Conservation (phyloP, 2,797 vertebrate species). For the Borostomias antarcticus region DNA sequence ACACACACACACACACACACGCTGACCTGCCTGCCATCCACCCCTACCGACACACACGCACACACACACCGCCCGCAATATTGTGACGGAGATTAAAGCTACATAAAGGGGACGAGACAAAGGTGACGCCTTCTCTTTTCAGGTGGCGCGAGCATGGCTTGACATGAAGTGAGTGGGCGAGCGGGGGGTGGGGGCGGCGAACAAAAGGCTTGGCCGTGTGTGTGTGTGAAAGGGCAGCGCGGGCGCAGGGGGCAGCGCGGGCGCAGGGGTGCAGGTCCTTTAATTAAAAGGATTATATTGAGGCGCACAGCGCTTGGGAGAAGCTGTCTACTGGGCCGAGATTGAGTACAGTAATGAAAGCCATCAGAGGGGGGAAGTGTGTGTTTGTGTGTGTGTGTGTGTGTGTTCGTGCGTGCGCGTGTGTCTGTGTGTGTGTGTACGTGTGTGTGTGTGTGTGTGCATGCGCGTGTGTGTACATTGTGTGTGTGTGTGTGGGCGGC, state of each 20-base stretch:
- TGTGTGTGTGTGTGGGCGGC: neutral
- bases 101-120: conserved; percentile 79
- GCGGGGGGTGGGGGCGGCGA: conserved; percentile 71
- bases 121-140: conserved; percentile 80
- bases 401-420: neutral
- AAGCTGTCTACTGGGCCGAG: conserved; percentile 76
- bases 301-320: conserved; percentile 75
- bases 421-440: neutral
- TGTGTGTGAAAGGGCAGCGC: conserved; percentile 70
- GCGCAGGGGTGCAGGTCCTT: conserved; percentile 70
- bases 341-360: conserved; percentile 84
- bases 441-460: neutral
- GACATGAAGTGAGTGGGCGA: conserved; percentile 79
- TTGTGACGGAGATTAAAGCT: conserved; percentile 78
- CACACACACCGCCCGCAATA: conserved; percentile 66
- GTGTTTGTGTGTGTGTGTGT: conserved; percentile 27
- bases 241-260: conserved; percentile 58
- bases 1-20: conserved; percentile 41
- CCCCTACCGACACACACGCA: conserved; percentile 28
- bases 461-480: neutral
- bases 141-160: conserved; percentile 79
- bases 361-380: conserved; percentile 57
- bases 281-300: conserved; percentile 88
- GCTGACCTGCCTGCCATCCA: conserved; percentile 27
- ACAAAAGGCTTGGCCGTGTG: conserved; percentile 76